Evolutionary conservation across 2,888 invertebrate species (phyloP), one percentile per base, ranked within the genome.

Genomic region (Dysmachus trigonus): DNA sequence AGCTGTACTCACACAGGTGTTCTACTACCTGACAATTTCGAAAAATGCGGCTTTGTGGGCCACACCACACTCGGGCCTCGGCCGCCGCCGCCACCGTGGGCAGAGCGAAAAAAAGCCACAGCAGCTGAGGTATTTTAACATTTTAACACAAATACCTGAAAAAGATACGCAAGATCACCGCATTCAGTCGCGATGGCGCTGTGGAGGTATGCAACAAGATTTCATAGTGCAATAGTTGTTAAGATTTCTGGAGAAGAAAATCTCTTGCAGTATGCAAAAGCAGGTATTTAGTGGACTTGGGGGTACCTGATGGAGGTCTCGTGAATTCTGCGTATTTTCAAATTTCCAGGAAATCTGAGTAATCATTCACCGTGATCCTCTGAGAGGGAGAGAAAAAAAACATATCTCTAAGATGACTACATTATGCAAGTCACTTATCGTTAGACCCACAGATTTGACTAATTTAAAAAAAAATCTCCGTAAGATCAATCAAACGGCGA

Each of bases 1-100:
- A 82, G 82, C 62, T 82, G 71, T 62, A 82, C 71, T 62, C 82
- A 82, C 71, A 82, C 82, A 82, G 82, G 82, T 62, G 82, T 82
- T 53, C 27, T 62, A 2, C 18, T 62, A 62, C 82, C 38, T 35
- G 53, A 62, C 13, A 62, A 62, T 82, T 82, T 82, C 38, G 33
- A 62, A 82, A 82, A 53, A 62, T 82, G 35, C 62, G 62, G 62
- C 38, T 71, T 82, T 82, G 71, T 82, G 47, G 82, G 82, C 82
- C 82, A 82, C 53, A 35, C 35, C 62, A 27, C 71, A 82, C 22
- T 33, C n/a, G n/a, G n/a, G n/a, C n/a, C n/a, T n/a, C n/a, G n/a
- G n/a, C n/a, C 5, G 47, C 18, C 18, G 47, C 18, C 47, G 62
- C 62, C 27, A 13, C 27, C 30, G 22, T 35, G 18, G 13, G 8